Evolutionary conservation across 2,888 invertebrate species (phyloP), one percentile per base, ranked within the genome.

Genomic region (Anagyrus pseudococci): DNA sequence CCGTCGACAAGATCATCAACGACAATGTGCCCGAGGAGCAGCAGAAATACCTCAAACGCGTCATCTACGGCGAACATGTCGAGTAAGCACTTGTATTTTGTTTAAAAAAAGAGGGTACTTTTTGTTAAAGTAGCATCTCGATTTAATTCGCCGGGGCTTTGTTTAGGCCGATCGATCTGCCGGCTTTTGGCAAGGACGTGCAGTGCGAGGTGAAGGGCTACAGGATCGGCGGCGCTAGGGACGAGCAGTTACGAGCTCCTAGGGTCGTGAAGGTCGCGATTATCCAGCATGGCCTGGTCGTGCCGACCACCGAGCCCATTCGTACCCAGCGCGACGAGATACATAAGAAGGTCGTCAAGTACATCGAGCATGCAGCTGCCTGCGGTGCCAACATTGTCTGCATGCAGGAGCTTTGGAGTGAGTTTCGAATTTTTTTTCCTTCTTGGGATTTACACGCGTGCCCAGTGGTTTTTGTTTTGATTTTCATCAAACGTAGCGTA

Each of bases 331-430:
- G 92, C 63, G 84, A 87, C 65, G 93, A 93, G 1, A 85, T 98
- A 68, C 89, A 90, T 79, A 79, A 86, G 61, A 88, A 94, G 80
- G 87, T 97, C 2, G 82, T 83, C 57, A 83, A 83, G 37, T 89
- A 96, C 29, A 88, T 95, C 37, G 84, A 88, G 58, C 84, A 88
- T 0, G 98, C 98, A 0, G 91, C 89, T 0, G 76, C 82, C 10
- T 90, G 89, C 70, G 88, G 88, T 0, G 96, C 94, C 37, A 95
- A 98, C 76, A 85, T 99, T 47, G 80, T 98, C 52, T 97, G 98
- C 77, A 86, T 98, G 68, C 98, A 98, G 82, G 99, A 99, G 83
- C 92, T 96, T 1, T 99, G 98, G 98, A 88, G 94, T 95, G 82
- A 85, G 90, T 82, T 50, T 25, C 1, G 3, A n/a, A 15, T 44